Base-by-base conservation (phyloP, 2,888 invertebrate genomes). In the Lydus trimaculatus region DNA sequence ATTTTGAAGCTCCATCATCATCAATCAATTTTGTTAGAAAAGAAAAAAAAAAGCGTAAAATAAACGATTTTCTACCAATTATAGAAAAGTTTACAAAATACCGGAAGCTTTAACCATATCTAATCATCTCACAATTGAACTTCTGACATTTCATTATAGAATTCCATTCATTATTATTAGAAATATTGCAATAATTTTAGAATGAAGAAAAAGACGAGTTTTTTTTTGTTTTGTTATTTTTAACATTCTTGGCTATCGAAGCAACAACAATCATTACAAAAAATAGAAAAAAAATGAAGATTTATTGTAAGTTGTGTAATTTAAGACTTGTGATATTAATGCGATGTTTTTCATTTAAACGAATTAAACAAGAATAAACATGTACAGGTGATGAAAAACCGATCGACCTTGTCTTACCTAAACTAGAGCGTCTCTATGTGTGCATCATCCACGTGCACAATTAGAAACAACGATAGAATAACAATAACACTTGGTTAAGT, bases 341-440 rank as follows among this genome's bases (percentile, higher is more conserved):
- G 17, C 1, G 39, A 4, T 5, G 13, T n/a, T 39, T 15, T 39
- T 36, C 9, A 4, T 13, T 15, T 39, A n/a, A n/a, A n/a, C n/a
- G 13, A 52, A 52, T 11, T 17, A 52, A 9, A 52, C 11, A 11
- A 25, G 20, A 25, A 52, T 52, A 52, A 23, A 25, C 23, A 52
- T 25, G 20, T 13, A 25, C 23, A 23, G 23, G 25, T 52, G 52
- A 25, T 23, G 60, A 76, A 72, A 73, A 73, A 73, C 66, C 61
- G 43, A 72, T 70, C 72, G 72, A 62, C 74, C 73, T 74, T 74
- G 71, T 66, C 60, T 67, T 63, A 65, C 73, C 73, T 69, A 75
- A 75, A 73, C 65, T 63, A 72, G 75, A 71, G 62, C 66, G 73
- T 71, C 72, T 69, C 66, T 63, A 61, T 63, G 66, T 72, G 70